Base-by-base conservation (phyloP, 2,113 vertebrate species). In the Notothenia rossii region DNA sequence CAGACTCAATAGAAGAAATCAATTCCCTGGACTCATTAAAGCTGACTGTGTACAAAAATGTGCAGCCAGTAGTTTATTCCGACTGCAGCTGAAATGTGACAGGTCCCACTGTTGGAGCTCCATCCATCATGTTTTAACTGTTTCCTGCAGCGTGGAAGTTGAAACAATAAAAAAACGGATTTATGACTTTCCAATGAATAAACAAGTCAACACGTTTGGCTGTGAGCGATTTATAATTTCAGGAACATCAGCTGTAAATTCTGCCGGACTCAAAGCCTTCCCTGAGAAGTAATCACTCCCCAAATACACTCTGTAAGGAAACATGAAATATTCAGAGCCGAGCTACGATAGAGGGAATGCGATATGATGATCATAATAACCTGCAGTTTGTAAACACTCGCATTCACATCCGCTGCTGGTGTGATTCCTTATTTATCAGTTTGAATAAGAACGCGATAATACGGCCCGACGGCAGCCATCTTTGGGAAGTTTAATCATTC, bases 401-500 rank as follows among this genome's bases (percentile, higher is more conserved):
- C 69, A 58, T 80, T 76, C 81, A 63, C 77, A 64, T 53, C 70
- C 76, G 77, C 56, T 5, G 74, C 83, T 56, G 46, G 54, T 87
- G 83, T 82, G 73, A 82, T 90, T 87, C 84, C 86, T 85, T 76
- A 85, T 92, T 89, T 70, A 91, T 90, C 85, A 62, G 77, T 83
- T 81, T 90, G 89, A 91, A 92, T 93, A 82, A 75, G 85, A 91
- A 87, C 14, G 76, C 17, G 63, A 88, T 90, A 81, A 88, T 88
- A 55, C 36, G 43, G 75, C 72, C 70, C 45, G 77, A 77, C 87
- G 69, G 90, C 87, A 58, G 86, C 83, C 76, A 65, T 90, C 88
- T 84, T 90, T 79, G 73, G 67, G 73, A 91, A 72, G 88, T 92
- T 94, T 84, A 93, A 93, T 93, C 91, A 93, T 94, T 95, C 87